A percentile compares a stretch with the other conserved stretches of the same genome.
phyloP scores from a whole-genome alignment of 2,888 invertebrate genomes.

The Leucoptera coffeella region DNA sequence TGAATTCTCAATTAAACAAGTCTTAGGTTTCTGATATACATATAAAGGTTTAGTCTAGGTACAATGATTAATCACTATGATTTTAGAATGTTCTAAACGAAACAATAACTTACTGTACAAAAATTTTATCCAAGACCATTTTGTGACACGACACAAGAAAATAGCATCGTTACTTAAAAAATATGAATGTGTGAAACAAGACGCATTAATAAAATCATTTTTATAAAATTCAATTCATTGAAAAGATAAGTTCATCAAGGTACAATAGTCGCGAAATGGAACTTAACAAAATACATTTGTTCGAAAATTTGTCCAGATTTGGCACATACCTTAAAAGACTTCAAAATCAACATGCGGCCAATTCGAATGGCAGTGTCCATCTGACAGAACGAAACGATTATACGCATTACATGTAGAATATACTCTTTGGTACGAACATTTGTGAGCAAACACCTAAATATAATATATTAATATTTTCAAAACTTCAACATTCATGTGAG shows the following conservation, averaged over 20 bases:
- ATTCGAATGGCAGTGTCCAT: slow-evolving; percentile 6
- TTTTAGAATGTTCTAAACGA: too few species aligned
- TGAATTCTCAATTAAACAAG: slow-evolving; percentile 35
- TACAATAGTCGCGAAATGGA: too few species aligned
- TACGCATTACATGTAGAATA: slow-evolving; percentile 7
- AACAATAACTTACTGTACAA: too few species aligned
- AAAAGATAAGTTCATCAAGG: too few species aligned
- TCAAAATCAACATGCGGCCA: slow-evolving; percentile 9
- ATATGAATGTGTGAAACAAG: too few species aligned
- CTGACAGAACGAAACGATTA: slow-evolving; percentile 1
- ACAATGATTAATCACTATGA: too few species aligned
- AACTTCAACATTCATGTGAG: slow-evolving; percentile 7
- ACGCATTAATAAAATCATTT: too few species aligned
- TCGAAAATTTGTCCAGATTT: slow-evolving; percentile 27
- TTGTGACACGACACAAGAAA: too few species aligned
- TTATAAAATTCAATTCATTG: too few species aligned
- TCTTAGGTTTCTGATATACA: slow-evolving; percentile 45
- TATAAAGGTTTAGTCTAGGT: slow-evolving; percentile 8
- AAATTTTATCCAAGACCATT: too few species aligned
- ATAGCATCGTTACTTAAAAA: too few species aligned
- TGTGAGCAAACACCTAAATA: slow-evolving; percentile 44
- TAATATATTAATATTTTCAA: slow-evolving; percentile 5
- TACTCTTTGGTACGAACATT: slow-evolving; percentile 44
- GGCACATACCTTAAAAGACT: slow-evolving; percentile 41
- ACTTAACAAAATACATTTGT: too few species aligned